Evolutionary conservation across 2,113 vertebrate species (phyloP).

Genomic region (Nyctereutes procyonoides): DNA sequence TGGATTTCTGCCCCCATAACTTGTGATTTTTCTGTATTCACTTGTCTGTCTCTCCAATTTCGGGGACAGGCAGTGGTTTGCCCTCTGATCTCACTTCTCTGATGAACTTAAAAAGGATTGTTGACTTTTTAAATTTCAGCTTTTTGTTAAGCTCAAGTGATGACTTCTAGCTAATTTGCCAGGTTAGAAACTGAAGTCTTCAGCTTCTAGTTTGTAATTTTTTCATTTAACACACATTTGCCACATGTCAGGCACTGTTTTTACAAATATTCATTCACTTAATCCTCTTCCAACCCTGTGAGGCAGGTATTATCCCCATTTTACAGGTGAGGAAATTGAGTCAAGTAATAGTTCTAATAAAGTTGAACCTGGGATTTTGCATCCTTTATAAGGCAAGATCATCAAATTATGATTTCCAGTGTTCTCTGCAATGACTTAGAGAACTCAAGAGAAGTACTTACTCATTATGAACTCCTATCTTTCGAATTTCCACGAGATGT

Average conservation of each 20-base stretch:
- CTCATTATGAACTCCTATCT: not conserved
- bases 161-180: not conserved
- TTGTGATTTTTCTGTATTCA: not conserved
- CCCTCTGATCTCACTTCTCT: not conserved
- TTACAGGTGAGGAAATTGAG: not conserved
- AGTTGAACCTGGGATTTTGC: not conserved
- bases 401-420: not conserved
- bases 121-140: not conserved
- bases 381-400: not conserved
- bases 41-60: not conserved
- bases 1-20: not conserved
- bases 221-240: not conserved
- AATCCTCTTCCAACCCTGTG: not conserved
- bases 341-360: not conserved
- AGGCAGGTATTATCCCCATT: not conserved
- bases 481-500: not conserved
- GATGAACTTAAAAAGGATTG: not conserved
- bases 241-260: not conserved
- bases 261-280: conserved; percentile 1
- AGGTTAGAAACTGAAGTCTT: not conserved
- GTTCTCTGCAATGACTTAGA: not conserved
- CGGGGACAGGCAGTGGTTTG: not conserved
- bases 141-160: not conserved
- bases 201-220: not conserved
- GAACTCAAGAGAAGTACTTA: not conserved